These are phyloP conservation scores for Hyposmocoma kahamanoa DNA, from an alignment of 1,140 invertebrate species.

Conservation along the genomic window DNA sequence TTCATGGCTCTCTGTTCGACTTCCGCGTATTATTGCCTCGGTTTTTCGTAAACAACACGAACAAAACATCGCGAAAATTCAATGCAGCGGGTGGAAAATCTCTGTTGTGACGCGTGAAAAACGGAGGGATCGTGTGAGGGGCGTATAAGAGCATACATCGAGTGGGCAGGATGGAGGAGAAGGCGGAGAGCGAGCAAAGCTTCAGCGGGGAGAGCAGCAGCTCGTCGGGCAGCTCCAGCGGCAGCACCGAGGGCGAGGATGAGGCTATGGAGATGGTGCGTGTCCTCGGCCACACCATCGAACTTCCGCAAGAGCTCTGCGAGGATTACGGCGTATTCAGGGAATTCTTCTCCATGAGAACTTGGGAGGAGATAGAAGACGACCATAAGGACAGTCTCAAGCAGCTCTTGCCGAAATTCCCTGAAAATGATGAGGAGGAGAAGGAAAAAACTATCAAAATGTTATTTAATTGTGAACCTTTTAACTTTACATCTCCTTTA, in stretches of 20 bases:
- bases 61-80: constrained; percentile 56
- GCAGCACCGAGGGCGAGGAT: constrained; percentile 67
- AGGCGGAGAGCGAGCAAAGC: constrained; percentile 64
- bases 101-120: constrained; percentile 21
- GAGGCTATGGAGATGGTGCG: constrained; percentile 72
- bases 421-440: constrained; percentile 79
- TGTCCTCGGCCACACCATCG: constrained; percentile 67
- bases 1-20: constrained; percentile 51
- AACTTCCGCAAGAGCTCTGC: constrained; percentile 77
- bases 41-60: constrained; percentile 61
- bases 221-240: constrained; percentile 55
- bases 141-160: neutral
- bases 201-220: constrained; percentile 56
- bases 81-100: constrained; percentile 45
- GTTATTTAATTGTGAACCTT: constrained; percentile 80
- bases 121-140: constrained; percentile 23
- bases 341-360: constrained; percentile 78
- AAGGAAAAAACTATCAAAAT: constrained; percentile 79
- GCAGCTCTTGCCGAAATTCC: constrained; percentile 79
- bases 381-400: constrained; percentile 77
- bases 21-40: constrained; percentile 41
- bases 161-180: constrained; percentile 40
- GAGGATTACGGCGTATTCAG: constrained; percentile 78
- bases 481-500: constrained; percentile 83
- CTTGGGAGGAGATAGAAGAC: constrained; percentile 78